These are phyloP conservation scores for Diprion similis DNA, from an alignment of 1,140 invertebrate species.

Conservation along the genomic window DNA sequence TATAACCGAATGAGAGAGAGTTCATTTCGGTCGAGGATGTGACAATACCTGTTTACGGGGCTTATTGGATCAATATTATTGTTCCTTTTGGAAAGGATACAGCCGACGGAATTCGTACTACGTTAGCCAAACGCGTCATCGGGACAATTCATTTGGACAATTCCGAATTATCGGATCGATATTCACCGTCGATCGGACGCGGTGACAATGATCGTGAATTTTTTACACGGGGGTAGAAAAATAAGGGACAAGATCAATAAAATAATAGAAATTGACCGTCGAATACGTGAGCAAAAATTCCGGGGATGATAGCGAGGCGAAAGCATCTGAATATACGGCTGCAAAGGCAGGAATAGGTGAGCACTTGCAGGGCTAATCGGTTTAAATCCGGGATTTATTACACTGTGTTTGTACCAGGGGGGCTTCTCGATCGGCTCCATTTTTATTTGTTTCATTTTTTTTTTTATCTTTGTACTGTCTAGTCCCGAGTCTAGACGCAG, in stretches of 20 bases:
- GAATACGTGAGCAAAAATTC: too few species aligned
- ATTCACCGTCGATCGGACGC: too few species aligned
- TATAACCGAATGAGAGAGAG: background rate
- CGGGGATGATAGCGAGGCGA: background rate
- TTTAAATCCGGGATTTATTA: slow-evolving; percentile 28
- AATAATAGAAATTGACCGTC: background rate
- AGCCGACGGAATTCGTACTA: too few species aligned
- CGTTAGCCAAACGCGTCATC: too few species aligned
- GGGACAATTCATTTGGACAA: too few species aligned
- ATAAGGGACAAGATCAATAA: slow-evolving; percentile 13
- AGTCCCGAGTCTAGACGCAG: too few species aligned
- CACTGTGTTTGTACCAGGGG: background rate
- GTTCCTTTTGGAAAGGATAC: too few species aligned
- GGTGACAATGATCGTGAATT: background rate
- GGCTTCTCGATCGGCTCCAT: slow-evolving; percentile 20
- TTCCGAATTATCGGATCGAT: too few species aligned
- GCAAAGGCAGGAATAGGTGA: background rate
- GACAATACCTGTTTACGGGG: too few species aligned
- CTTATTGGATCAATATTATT: too few species aligned
- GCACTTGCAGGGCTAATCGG: slow-evolving; percentile 23
- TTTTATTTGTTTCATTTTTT: slow-evolving; percentile 26
- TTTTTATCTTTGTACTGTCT: slow-evolving; percentile 8
- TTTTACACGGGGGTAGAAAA: background rate
- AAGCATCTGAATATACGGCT: background rate
- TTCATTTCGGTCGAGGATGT: too few species aligned